Conservation (phyloP, 2,797 vertebrate species). For the Graptemys geographica region DNA sequence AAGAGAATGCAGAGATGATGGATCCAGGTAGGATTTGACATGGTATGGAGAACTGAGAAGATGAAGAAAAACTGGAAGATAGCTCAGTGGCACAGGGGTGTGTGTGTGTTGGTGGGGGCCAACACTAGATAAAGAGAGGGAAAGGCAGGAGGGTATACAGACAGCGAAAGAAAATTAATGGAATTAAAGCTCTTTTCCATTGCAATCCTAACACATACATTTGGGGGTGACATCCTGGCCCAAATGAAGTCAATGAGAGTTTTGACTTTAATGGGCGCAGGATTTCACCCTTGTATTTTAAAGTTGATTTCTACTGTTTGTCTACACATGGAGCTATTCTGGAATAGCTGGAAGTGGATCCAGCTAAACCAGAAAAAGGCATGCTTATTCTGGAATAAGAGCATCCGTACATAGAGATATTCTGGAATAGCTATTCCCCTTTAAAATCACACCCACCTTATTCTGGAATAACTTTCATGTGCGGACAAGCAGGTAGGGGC, state of each 20-base stretch:
- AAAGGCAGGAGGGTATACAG: neutral
- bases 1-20: neutral
- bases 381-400: neutral
- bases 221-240: neutral
- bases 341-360: accelerated
- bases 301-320: accelerated
- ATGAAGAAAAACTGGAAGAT: neutral
- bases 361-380: neutral
- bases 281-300: accelerated
- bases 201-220: accelerated
- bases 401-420: accelerated
- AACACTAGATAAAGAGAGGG: neutral
- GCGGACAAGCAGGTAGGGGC: neutral
- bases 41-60: neutral
- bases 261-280: accelerated
- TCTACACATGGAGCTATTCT: neutral
- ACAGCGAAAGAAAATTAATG: neutral
- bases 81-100: neutral
- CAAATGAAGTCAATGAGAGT: accelerated
- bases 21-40: neutral
- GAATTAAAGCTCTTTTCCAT: neutral
- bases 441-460: neutral
- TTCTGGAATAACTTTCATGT: neutral
- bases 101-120: neutral
- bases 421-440: neutral